Base-by-base conservation (phyloP, 2,888 invertebrate genomes). In the Melieria picta region DNA sequence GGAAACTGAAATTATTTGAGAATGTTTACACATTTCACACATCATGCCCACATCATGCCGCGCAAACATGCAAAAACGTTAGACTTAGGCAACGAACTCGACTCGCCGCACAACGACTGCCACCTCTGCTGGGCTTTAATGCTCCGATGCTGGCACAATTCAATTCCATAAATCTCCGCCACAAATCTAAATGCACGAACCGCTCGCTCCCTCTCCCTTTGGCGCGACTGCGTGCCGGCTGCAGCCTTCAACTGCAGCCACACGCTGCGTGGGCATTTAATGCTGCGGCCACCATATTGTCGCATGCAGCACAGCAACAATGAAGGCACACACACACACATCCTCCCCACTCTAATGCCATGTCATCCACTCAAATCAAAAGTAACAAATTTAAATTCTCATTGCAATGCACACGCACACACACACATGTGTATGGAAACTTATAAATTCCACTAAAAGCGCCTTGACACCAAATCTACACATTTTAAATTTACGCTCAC, bases 401-500 rank as follows among this genome's bases (percentile, higher is more conserved):
- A 61, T 65, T 71, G 71, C 71, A 71, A 46, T 55, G 55, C 69
- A 72, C 43, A 63, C 61, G 57, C 46, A 43, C 11, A 64, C 43
- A 69, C 63, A 50, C 46, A 11, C 11, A 13, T 9, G 57, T 55
- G 50, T 47, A 64, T 13, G 0, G 0, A 42, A 3, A 72, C 60
- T 47, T 52, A 11, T 75, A 79, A 74, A 78, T 74, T 76, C 76
- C 76, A 76, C 77, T 79, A 80, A 78, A 74, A 77, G 79, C 82
- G 80, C 79, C 81, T 78, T 81, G 79, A 78, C 79, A 79, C 78
- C 78, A 77, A 79, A 78, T 77, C 77, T 80, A 78, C 80, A 79
- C 80, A 79, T 78, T 80, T 78, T 78, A 77, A 77, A 75, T 73
- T 72, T 71, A 65, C 65, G 65, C 65, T 65, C 58, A 65, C 71